Percentiles rank a stretch among this genome's conserved stretches.
Evolutionary conservation across 1,140 invertebrate species (phyloP).

Genomic region (Temnothorax nylanderi): DNA sequence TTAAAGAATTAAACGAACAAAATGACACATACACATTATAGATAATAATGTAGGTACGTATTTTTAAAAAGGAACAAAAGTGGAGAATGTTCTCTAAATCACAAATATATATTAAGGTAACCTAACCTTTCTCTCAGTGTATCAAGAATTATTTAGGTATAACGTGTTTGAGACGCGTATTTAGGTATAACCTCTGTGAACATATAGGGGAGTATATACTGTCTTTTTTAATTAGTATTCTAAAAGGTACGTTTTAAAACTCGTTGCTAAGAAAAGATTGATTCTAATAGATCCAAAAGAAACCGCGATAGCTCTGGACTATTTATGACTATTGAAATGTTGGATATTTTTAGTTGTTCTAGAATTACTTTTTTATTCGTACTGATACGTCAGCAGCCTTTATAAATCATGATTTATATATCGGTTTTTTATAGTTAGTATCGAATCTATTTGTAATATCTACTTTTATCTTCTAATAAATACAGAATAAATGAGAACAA

Average conservation of each 20-base stretch:
- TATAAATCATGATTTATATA: not conserved
- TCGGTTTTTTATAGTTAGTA: not conserved
- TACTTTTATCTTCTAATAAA: not conserved
- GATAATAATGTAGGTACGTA: not conserved
- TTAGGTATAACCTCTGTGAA: not conserved
- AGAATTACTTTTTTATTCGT: not conserved
- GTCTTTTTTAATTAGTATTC: not conserved
- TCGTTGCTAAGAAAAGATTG: not conserved
- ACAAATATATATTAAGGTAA: not conserved
- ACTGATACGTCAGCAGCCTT: not conserved
- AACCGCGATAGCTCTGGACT: not conserved
- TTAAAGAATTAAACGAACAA: not conserved
- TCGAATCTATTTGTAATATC: not conserved
- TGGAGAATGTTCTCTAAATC: not conserved
- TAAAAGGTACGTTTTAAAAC: slow-evolving; percentile 5
- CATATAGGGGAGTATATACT: not conserved
- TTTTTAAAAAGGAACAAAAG: not conserved
- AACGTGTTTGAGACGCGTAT: too few species aligned
- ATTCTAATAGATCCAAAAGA: not conserved
- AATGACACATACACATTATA: not conserved
- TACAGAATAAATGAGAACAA: not conserved
- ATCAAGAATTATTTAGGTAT: not conserved
- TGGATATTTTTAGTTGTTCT: not conserved
- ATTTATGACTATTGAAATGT: not conserved
- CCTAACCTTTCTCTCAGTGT: not conserved